A percentile compares a stretch with the other conserved stretches of the same genome.
These are phyloP conservation scores for Osmerus mordax DNA, from an alignment of 2,113 vertebrate species.

Conservation along the genomic window DNA sequence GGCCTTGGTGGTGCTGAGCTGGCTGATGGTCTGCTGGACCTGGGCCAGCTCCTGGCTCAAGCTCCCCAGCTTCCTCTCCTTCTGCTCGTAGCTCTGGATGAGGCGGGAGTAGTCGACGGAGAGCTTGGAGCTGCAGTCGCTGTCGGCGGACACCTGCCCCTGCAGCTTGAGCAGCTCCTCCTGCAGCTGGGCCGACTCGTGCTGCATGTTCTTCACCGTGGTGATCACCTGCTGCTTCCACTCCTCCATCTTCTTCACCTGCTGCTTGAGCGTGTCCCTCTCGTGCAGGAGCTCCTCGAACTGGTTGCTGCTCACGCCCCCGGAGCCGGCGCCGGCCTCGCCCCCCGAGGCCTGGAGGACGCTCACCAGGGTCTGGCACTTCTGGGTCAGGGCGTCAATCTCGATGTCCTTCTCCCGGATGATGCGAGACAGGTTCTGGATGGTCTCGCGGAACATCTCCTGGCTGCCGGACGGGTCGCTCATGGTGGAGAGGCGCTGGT, in stretches of 20 bases:
- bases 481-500: slow-evolving; percentile 76
- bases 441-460: slow-evolving; percentile 95
- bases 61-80: slow-evolving; percentile 82
- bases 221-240: slow-evolving; percentile 99
- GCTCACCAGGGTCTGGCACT: slow-evolving; percentile 90
- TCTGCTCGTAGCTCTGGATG: slow-evolving; percentile 91
- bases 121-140: slow-evolving; percentile 82
- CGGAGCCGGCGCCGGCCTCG: slow-evolving; percentile 49
- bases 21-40: slow-evolving; percentile 88
- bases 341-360: slow-evolving; percentile 82
- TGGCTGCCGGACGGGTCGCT: slow-evolving; percentile 84
- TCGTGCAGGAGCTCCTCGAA: slow-evolving; percentile 95
- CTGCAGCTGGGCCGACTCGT: slow-evolving; percentile 91
- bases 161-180: slow-evolving; percentile 90
- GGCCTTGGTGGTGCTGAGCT: slow-evolving; percentile 87
- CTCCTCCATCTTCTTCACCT: slow-evolving; percentile 98
- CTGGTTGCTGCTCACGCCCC: slow-evolving; percentile 91
- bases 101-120: slow-evolving; percentile 88
- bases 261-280: slow-evolving; percentile 88
- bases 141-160: slow-evolving; percentile 83
- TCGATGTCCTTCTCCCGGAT: slow-evolving; percentile 98
- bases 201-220: slow-evolving; percentile 97
- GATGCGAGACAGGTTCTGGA: slow-evolving; percentile 96
- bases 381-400: slow-evolving; percentile 93
- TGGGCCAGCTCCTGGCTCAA: slow-evolving; percentile 87